phyloP scores from a whole-genome alignment of 1,140 invertebrate species.

The Trigoniulus corallinus region DNA sequence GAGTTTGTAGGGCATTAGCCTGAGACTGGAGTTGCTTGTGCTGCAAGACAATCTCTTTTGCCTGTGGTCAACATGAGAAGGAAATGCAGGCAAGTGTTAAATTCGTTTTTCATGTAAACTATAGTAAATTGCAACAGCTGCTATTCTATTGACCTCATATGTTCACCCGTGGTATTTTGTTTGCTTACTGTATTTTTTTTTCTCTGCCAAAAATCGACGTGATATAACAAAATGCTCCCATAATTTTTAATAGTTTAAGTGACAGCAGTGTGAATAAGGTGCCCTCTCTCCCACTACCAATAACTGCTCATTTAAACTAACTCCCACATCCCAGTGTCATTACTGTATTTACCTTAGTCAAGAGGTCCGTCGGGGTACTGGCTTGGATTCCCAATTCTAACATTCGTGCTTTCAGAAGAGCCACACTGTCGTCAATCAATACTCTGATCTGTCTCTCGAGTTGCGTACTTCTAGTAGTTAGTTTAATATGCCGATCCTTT shows the following conservation, averaged over 20 bases:
- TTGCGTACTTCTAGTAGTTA: conserved; percentile 60
- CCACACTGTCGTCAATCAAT: conserved; percentile 80
- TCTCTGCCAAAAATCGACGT: no score
- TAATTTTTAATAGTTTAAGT: no score
- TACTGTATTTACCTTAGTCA: conserved; percentile 39
- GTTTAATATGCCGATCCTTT: conserved; percentile 57
- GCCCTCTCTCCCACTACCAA: no score
- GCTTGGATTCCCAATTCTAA: conserved; percentile 74
- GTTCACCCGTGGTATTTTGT: no score
- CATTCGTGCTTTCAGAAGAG: conserved; percentile 71
- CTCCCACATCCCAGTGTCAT: no score
- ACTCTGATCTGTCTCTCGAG: conserved; percentile 80
- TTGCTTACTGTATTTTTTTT: no score
- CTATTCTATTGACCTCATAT: no score
- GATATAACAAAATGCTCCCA: no score
- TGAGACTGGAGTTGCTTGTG: conserved; percentile 81
- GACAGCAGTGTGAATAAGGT: no score
- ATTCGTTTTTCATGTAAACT: neutral
- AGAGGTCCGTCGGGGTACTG: conserved; percentile 60
- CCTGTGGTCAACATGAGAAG: conserved; percentile 20
- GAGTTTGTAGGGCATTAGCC: conserved; percentile 58
- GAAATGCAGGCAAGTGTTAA: neutral
- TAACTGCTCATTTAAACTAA: no score
- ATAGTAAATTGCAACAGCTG: no score
- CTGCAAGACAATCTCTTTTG: conserved; percentile 77